These are phyloP conservation scores for Oncopeltus fasciatus DNA, from an alignment of 1,140 invertebrate species.

Conservation along the genomic window DNA sequence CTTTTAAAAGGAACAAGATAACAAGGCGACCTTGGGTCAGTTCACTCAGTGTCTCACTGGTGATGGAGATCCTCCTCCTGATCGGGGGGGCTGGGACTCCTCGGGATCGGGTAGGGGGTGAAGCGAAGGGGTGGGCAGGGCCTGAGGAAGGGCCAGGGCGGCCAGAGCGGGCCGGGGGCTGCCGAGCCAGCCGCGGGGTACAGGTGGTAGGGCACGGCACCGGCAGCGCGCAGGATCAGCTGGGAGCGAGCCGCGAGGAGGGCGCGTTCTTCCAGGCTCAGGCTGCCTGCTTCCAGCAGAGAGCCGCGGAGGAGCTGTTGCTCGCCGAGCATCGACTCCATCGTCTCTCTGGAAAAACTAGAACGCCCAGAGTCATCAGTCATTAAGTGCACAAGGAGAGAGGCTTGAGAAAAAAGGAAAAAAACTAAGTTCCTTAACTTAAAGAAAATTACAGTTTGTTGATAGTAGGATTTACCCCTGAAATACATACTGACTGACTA, in stretches of 20 bases:
- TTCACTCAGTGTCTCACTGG: not conserved
- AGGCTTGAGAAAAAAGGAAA: too few relatives aligned
- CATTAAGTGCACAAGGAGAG: too few relatives aligned
- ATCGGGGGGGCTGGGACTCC: not conserved
- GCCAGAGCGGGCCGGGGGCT: not conserved
- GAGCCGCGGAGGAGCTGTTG: conserved; percentile 45
- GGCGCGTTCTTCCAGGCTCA: conserved; percentile 44
- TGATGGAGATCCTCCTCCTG: not conserved
- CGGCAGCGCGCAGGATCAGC: conserved; percentile 26
- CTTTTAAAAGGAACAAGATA: conserved; percentile 2
- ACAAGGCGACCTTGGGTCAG: not conserved
- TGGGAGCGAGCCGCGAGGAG: conserved; percentile 40
- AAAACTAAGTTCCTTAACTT: too few relatives aligned
- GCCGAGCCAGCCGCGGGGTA: conserved; percentile 17
- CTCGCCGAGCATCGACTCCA: conserved; percentile 47
- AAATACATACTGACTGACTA: too few relatives aligned
- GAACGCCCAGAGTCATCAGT: too few relatives aligned
- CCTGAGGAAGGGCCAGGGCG: conserved; percentile 14
- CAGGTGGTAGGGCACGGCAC: conserved; percentile 26
- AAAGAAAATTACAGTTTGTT: too few relatives aligned
- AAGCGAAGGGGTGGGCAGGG: not conserved
- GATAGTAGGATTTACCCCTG: too few relatives aligned
- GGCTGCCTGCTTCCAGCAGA: conserved; percentile 38
- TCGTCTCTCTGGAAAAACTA: conserved; percentile 40
- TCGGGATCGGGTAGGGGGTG: not conserved